Conservation (phyloP, 2,888 invertebrate species). For the Trimorus sp. region DNA sequence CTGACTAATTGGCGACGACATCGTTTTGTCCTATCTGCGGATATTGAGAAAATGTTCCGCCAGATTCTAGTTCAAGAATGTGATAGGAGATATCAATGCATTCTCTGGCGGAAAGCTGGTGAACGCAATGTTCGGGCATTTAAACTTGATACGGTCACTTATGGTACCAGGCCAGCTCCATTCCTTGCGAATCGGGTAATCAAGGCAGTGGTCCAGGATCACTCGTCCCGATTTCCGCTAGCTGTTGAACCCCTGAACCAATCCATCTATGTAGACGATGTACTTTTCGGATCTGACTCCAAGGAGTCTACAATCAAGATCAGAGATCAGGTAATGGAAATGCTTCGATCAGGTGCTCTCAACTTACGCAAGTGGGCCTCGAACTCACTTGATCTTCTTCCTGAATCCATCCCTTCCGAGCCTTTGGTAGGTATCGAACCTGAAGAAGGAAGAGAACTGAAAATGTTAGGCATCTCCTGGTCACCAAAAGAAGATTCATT, state of each 20-base stretch:
- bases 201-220: not conserved
- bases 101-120: not conserved
- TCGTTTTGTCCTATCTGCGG: not conserved
- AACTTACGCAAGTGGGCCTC: too few species aligned
- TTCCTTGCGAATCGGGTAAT: slow-evolving; percentile 2
- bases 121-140: not conserved
- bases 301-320: too few species aligned
- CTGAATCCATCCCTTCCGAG: too few species aligned
- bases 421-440: too few species aligned
- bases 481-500: too few species aligned
- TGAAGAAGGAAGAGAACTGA: too few species aligned
- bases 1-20: too few species aligned
- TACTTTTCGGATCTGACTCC: not conserved
- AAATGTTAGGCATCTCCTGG: too few species aligned
- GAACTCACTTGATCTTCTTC: too few species aligned
- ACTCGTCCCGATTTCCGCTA: not conserved
- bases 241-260: not conserved
- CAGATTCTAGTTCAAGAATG: too few species aligned
- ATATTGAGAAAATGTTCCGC: not conserved
- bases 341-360: too few species aligned
- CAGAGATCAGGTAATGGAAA: too few species aligned
- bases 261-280: not conserved
- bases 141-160: not conserved
- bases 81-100: not conserved
- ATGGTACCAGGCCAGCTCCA: not conserved